Base-by-base conservation (phyloP, 2,888 invertebrate genomes). In the Mythimna albipuncta region DNA sequence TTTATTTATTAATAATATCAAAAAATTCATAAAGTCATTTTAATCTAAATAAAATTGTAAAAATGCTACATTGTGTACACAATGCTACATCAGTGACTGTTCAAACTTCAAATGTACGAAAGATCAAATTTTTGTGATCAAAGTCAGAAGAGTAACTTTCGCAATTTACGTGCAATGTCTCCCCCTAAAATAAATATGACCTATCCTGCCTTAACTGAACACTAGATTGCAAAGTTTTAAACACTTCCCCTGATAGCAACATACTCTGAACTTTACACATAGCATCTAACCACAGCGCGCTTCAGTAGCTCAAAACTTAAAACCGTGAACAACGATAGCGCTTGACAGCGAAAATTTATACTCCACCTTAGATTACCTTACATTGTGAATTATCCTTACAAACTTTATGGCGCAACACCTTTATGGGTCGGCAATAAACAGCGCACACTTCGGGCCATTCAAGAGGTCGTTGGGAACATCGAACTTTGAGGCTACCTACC, bases 391-490 rank as follows among this genome's bases (percentile, higher is more conserved):
- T 80, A 82, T 75, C 69, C 75, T 76, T 72, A 69, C 38, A 26
- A 65, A 77, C 59, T 85, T 85, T 82, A 86, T 72, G 47, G 73
- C 32, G 26, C 50, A 68, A 86, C 85, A 88, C 85, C 87, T 89
- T 88, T 88, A 89, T 84, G 82, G 75, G 85, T 50, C 59, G 16
- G 83, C 83, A 77, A 85, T 90, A 91, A 89, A 90, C 87, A 86
- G 83, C 75, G 77, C 66, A 79, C 80, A 86, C 83, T 82, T 82
- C 63, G 65, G 80, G 74, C 77, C 69, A 85, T 87, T 84, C 80
- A 76, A 77, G 78, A 77, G 75, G 77, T 87, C 86, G 83, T 81
- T 75, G 81, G 59, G 66, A 75, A 72, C 66, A 68, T 72, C 50
- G 61, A 72, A 69, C 35, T 68, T 55, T 54, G 2, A 41, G 38